Conservation (phyloP, 2,797 vertebrate species). For the Melanotaenia parkinsoni region DNA sequence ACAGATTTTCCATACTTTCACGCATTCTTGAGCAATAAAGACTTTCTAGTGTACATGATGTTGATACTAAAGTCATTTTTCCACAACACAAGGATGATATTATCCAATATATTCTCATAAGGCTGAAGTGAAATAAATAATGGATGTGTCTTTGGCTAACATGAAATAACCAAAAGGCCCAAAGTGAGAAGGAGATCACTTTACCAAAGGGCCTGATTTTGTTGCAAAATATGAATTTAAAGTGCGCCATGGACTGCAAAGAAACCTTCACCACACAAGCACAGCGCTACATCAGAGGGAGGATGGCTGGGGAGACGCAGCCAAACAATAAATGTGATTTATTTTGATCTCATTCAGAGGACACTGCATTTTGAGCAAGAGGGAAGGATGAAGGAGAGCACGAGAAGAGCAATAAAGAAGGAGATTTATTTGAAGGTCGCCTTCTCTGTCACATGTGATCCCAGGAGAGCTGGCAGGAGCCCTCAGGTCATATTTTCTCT, state of each 20-base stretch:
- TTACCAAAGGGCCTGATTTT: constrained; percentile 37
- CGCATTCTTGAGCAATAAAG: not conserved
- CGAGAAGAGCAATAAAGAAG: constrained; percentile 74
- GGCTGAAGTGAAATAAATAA: constrained; percentile 17
- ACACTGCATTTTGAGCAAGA: constrained; percentile 63
- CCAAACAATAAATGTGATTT: constrained; percentile 77
- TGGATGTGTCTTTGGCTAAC: constrained; percentile 7
- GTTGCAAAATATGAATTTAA: constrained; percentile 31
- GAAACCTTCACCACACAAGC: constrained; percentile 33
- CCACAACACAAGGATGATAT: not conserved
- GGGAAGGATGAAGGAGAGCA: constrained; percentile 50
- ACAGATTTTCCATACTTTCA: not conserved
- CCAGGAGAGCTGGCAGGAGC: constrained; percentile 71
- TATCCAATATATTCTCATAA: constrained; percentile 3
- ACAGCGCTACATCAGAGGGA: constrained; percentile 14
- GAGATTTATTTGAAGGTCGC: constrained; percentile 81
- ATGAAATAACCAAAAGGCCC: constrained; percentile 26
- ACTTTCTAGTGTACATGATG: not conserved
- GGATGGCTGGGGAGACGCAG: constrained; percentile 16
- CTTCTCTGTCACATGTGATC: constrained; percentile 78
- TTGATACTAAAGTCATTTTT: not conserved
- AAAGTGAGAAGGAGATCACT: not conserved
- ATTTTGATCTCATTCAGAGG: constrained; percentile 69
- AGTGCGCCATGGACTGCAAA: constrained; percentile 33
- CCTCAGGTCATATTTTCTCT: constrained; percentile 82